Conservation (phyloP, 2,797 vertebrate species). For the Sphenodon punctatus region DNA sequence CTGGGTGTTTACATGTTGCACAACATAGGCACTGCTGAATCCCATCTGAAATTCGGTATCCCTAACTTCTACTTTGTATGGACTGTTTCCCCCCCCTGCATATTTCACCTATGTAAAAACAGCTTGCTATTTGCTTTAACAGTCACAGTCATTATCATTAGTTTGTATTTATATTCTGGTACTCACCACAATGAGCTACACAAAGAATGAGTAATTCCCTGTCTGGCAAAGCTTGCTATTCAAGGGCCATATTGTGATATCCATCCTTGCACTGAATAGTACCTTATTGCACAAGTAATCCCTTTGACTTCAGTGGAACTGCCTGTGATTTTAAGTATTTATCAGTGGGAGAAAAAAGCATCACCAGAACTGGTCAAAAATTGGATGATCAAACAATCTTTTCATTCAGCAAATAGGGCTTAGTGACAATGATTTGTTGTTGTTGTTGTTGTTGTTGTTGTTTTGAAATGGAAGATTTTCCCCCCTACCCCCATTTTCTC, state of each 20-base stretch:
- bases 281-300: neutral
- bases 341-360: slow-evolving; percentile 57
- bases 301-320: neutral
- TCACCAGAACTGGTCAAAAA: no score
- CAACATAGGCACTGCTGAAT: neutral
- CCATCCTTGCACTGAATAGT: neutral
- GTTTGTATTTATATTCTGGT: no score
- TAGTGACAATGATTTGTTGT: no score
- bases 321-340: neutral
- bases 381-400: no score
- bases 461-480: no score
- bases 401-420: no score
- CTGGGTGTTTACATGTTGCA: neutral
- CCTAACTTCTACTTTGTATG: neutral
- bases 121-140: no score
- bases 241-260: neutral
- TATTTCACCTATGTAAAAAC: no score
- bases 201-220: neutral
- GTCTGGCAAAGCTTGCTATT: neutral
- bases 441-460: no score
- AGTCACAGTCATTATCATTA: no score
- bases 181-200: neutral
- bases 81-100: no score
- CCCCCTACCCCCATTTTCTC: no score
- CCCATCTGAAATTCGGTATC: neutral